Conservation (phyloP, 35 echinoderm and acorn worm genomes). For the Nesometra sesokonis region DNA sequence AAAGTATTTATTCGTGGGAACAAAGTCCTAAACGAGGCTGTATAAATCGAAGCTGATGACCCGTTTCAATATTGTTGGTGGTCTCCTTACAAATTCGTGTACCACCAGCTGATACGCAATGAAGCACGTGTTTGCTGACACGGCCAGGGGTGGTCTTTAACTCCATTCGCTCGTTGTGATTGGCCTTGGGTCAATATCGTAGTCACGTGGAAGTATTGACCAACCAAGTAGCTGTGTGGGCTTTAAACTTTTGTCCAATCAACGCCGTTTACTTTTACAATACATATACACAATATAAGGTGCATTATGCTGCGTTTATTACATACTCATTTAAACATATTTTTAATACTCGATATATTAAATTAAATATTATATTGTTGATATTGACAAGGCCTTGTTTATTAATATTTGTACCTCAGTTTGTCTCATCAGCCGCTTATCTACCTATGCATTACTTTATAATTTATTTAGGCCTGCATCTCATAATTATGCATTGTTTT, state of each 20-base stretch:
- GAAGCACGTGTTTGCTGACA: background rate
- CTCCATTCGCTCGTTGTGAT: background rate
- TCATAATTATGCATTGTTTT: no score
- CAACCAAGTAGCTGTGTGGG: background rate
- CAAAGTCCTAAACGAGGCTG: background rate
- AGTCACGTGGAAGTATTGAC: background rate
- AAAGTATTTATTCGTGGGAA: background rate
- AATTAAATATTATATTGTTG: no score
- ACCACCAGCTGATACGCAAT: background rate
- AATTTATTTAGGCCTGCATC: no score
- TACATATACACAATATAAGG: no score
- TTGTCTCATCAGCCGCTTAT: no score
- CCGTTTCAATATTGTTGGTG: background rate
- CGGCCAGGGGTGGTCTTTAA: background rate
- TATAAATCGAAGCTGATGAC: background rate
- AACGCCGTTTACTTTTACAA: background rate
- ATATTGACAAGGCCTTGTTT: no score
- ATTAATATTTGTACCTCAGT: no score
- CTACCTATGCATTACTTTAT: no score
- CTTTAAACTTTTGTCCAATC: background rate
- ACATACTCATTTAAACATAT: no score
- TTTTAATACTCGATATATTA: no score
- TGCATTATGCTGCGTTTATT: no score
- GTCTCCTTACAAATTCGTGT: background rate
- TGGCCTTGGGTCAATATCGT: background rate